A percentile compares a stretch with the other conserved stretches of the same genome.
phyloP scores from a whole-genome alignment of 2,888 invertebrate genomes.

The Andrena praecox region DNA sequence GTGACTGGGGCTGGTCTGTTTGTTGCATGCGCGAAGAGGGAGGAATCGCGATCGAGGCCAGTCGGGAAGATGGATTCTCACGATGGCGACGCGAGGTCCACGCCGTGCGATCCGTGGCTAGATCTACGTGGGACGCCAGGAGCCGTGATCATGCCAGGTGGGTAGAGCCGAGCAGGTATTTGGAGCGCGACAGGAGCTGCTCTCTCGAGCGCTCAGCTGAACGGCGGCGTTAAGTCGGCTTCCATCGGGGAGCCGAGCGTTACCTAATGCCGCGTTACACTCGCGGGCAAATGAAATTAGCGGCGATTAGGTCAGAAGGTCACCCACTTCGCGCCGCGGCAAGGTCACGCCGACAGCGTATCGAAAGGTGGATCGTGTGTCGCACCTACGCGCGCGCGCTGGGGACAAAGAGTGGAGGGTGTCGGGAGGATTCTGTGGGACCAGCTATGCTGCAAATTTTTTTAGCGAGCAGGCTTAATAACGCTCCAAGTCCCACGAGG shows the following conservation, averaged over 20 bases:
- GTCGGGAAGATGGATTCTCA: constrained; percentile 66
- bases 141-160: constrained; percentile 73
- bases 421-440: no score
- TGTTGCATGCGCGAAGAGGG: neutral
- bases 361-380: constrained; percentile 22
- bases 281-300: constrained; percentile 70
- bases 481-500: no score
- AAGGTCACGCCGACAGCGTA: constrained; percentile 55
- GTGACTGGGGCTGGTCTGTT: no score
- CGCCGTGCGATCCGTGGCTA: constrained; percentile 54
- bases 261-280: constrained; percentile 48
- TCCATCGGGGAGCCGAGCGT: constrained; percentile 49
- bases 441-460: no score
- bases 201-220: constrained; percentile 22
- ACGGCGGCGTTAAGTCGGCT: constrained; percentile 28
- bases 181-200: constrained; percentile 69
- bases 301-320: constrained; percentile 73
- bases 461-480: no score
- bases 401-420: neutral
- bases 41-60: constrained; percentile 19
- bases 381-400: neutral
- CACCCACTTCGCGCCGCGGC: constrained; percentile 63
- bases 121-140: constrained; percentile 71
- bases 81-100: constrained; percentile 47
- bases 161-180: constrained; percentile 71